Conservation (phyloP, 2,888 invertebrate genomes). For the Acanthoscelides obtectus region DNA sequence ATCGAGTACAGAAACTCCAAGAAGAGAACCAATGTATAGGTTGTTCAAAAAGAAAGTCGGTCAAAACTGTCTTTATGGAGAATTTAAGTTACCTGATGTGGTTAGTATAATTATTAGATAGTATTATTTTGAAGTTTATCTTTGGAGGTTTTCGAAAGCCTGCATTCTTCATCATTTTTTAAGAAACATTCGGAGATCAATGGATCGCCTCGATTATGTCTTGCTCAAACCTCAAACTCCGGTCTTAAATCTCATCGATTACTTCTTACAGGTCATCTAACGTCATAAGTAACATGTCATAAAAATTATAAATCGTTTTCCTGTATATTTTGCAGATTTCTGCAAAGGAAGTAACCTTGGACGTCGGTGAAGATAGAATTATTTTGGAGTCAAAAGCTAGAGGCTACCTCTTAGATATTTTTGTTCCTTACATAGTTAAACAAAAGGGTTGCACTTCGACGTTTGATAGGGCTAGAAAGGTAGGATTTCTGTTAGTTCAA, state of each 20-base stretch:
- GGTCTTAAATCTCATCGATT: too few relatives aligned
- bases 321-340: constrained; percentile 49
- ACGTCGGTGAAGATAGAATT: constrained; percentile 72
- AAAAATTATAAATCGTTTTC: too few relatives aligned
- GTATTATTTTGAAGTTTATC: too few relatives aligned
- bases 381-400: constrained; percentile 59
- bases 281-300: too few relatives aligned
- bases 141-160: too few relatives aligned
- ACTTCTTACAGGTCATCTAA: too few relatives aligned
- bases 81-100: constrained; percentile 58
- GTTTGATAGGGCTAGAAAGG: constrained; percentile 49
- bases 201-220: too few relatives aligned
- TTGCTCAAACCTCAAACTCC: too few relatives aligned
- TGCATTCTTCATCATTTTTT: too few relatives aligned
- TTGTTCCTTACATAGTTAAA: constrained; percentile 62
- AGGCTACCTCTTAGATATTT: constrained; percentile 64
- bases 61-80: constrained; percentile 55
- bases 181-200: too few relatives aligned
- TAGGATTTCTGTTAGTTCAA: constrained; percentile 12
- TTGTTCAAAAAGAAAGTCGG: constrained; percentile 56
- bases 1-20: constrained; percentile 32
- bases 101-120: too few relatives aligned
- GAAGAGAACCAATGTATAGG: constrained; percentile 54
- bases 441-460: constrained; percentile 51
- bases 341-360: constrained; percentile 59